Base-by-base conservation (phyloP, 2,888 invertebrate species). In the Chirona hameri region DNA sequence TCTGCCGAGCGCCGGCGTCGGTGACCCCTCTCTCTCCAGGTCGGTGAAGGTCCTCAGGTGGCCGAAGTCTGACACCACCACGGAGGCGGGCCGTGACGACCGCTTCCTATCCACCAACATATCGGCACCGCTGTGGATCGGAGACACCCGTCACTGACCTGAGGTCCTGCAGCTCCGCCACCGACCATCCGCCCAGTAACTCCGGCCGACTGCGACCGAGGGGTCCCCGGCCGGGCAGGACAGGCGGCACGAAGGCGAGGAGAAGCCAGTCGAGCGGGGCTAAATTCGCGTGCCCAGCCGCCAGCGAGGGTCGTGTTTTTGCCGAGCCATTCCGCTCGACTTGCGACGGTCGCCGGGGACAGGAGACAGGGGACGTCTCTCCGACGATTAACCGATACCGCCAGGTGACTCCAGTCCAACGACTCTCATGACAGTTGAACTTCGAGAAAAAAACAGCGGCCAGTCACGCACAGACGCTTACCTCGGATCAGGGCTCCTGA, bases 61-160 rank as follows among this genome's bases (percentile, higher is more conserved):
- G 39, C 76, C 76, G 39, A 31, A 76, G 39, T 39, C 14, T 5
- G 76, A 39, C 15, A 76, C 15, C 2, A 39, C 76, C 76, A 76
- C 29, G 9, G 76, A 76, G 39, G 76, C 21, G 21, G 76, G 76
- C 39, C 76, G 76, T 21, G 76, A 15, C 21, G 76, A 29, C 21
- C 31, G 39, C 39, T 39, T 31, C 76, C 29, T 76, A 39, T 76
- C 76, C 18, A 76, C 76, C 39, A 76, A 39, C 76, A 76, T 76
- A 5, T 31, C 24, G 31, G 12, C n/a, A n/a, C 39, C 27, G 76
- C 29, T 21, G 15, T 15, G 7, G 7, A 24, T 21, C 21, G 24
- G 21, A 24, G 21, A 57, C 57, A 21, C 57, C 7, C 7, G 48
- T 48, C 48, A 48, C 48, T 10, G 48, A 48, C 48, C 9, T 12